Evolutionary conservation across 2,113 vertebrate genomes (phyloP).

Genomic region (Rana temporaria): DNA sequence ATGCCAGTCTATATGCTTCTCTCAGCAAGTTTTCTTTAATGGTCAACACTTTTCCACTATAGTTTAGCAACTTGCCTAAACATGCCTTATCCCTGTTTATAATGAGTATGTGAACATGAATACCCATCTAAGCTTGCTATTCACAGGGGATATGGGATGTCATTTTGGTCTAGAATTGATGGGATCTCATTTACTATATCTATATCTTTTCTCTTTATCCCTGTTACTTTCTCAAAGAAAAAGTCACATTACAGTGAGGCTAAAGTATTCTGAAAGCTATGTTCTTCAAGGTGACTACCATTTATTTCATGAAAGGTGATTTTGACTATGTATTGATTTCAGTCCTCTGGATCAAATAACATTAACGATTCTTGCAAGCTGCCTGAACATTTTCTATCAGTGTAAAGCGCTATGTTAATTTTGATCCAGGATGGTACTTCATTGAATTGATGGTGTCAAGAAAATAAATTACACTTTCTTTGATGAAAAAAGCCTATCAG

Average conservation of each 20-base stretch:
- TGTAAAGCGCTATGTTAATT: constrained; percentile 34
- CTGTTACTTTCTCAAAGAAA: not conserved
- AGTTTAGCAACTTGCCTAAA: too few relatives aligned
- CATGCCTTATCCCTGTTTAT: too few relatives aligned
- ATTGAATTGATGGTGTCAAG: not conserved
- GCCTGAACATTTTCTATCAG: constrained; percentile 16
- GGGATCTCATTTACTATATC: not conserved
- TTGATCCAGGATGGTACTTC: not conserved
- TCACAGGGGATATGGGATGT: too few relatives aligned
- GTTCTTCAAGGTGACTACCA: constrained; percentile 28
- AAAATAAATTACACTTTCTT: constrained; percentile 21
- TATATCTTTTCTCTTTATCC: not conserved
- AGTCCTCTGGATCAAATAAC: constrained; percentile 12
- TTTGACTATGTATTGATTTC: constrained; percentile 46
- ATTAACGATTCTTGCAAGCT: constrained; percentile 9
- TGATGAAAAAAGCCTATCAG: not conserved
- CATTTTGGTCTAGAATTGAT: not conserved
- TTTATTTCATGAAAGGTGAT: constrained; percentile 19
- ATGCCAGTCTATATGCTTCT: too few relatives aligned
- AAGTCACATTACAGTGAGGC: not conserved
- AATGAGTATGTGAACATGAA: too few relatives aligned
- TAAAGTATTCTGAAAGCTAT: not conserved
- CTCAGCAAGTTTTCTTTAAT: too few relatives aligned
- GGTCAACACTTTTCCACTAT: too few relatives aligned
- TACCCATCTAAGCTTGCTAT: too few relatives aligned